Evolutionary conservation across 2,888 invertebrate genomes (phyloP).

Genomic region (Sinelater perroti): DNA sequence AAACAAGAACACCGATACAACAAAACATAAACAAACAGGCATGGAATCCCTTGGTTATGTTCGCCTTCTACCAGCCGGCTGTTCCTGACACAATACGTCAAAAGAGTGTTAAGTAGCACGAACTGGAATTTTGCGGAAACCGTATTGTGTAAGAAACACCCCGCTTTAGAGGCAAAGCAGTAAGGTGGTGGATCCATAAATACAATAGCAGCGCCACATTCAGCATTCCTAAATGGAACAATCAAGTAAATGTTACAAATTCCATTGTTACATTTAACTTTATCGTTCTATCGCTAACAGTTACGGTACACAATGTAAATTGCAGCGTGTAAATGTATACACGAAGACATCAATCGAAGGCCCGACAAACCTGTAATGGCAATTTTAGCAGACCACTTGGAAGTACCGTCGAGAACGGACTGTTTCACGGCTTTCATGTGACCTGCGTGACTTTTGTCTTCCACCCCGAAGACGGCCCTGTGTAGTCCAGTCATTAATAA

Average conservation of each 20-base stretch:
- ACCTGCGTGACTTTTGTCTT: constrained; percentile 91
- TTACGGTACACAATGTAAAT: constrained; percentile 27
- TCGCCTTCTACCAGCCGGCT: constrained; percentile 36
- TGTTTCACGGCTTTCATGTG: constrained; percentile 99
- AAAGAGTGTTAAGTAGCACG: background rate
- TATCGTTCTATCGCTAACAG: constrained; percentile 28
- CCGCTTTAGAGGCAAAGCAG: constrained; percentile 44
- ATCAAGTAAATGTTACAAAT: constrained; percentile 28
- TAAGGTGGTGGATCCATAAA: constrained; percentile 37
- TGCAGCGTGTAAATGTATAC: constrained; percentile 27
- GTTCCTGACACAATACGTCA: constrained; percentile 12
- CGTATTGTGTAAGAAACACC: constrained; percentile 45
- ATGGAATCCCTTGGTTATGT: constrained; percentile 29
- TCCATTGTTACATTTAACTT: constrained; percentile 17
- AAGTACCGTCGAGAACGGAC: constrained; percentile 98
- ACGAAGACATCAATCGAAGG: constrained; percentile 36
- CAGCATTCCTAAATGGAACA: constrained; percentile 48
- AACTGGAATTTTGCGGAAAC: background rate
- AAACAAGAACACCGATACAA: constrained; percentile 61
- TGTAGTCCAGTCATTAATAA: constrained; percentile 39
- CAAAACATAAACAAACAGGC: constrained; percentile 52
- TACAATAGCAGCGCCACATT: constrained; percentile 52
- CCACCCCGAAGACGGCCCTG: constrained; percentile 97
- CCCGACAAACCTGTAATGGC: constrained; percentile 96
- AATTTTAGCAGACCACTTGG: constrained; percentile 99